Percentiles rank a stretch among this genome's conserved stretches.
Conservation (phyloP, 2,113 vertebrate species). For the Glareola pratincola region DNA sequence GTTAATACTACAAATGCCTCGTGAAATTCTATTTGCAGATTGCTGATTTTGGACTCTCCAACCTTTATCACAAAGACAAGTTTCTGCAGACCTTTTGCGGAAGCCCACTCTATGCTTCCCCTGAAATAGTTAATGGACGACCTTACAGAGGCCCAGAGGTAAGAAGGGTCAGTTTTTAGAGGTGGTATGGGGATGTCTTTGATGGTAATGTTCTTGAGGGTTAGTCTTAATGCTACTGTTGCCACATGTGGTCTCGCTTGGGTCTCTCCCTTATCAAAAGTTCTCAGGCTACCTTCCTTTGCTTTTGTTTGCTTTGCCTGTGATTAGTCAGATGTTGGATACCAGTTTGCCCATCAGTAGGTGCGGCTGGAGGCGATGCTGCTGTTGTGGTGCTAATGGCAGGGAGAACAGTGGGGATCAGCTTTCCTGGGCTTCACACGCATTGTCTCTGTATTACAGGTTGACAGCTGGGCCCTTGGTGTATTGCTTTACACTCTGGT, state of each 20-base stretch:
- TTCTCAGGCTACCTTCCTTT: not conserved
- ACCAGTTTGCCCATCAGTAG: not conserved
- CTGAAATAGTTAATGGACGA: conserved; percentile 97
- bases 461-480: conserved; percentile 98
- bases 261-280: not conserved
- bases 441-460: conserved; percentile 77
- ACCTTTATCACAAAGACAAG: conserved; percentile 95
- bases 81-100: conserved; percentile 97
- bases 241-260: not conserved
- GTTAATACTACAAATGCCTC: not conserved
- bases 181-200: not conserved
- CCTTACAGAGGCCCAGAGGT: conserved; percentile 97
- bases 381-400: not conserved
- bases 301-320: not conserved
- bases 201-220: not conserved
- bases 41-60: conserved; percentile 97
- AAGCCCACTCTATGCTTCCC: conserved; percentile 95
- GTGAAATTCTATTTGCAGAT: conserved; percentile 79
- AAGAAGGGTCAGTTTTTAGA: conserved; percentile 8
- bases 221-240: not conserved
- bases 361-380: not conserved
- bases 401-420: not conserved
- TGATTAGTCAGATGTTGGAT: not conserved
- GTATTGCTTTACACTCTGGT: conserved; percentile 97
- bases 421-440: not conserved